A percentile compares a stretch with the other conserved stretches of the same genome.
These are phyloP conservation scores for Acipenser ruthenus DNA, from an alignment of 2,797 vertebrate genomes.

Conservation along the genomic window DNA sequence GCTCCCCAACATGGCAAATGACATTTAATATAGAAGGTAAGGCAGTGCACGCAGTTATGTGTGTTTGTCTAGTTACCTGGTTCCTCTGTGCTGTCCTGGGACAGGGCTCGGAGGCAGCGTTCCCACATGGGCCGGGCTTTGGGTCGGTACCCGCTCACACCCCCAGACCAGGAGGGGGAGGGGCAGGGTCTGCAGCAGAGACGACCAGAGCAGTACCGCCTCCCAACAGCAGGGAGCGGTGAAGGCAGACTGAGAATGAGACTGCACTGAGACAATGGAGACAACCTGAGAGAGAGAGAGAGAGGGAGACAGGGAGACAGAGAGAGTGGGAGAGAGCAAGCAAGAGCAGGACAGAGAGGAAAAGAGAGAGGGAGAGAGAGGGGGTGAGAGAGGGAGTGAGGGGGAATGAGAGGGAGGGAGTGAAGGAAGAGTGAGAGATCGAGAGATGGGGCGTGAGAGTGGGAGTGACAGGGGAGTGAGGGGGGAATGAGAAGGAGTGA, in stretches of 20 bases:
- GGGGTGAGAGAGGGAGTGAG: neutral
- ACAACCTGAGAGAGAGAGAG: constrained; percentile 46
- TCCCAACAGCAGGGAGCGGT: constrained; percentile 68
- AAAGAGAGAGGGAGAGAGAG: neutral
- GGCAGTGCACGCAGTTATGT: neutral
- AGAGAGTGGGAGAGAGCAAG: neutral
- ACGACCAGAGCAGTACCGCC: constrained; percentile 67
- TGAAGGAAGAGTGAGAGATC: too few species aligned
- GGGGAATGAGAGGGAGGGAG: too few species aligned
- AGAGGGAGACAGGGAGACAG: neutral
- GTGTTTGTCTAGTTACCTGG: constrained; percentile 43
- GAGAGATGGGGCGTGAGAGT: too few species aligned
- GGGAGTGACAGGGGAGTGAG: too few species aligned
- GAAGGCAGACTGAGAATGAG: constrained; percentile 32
- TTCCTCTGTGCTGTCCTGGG: constrained; percentile 56
- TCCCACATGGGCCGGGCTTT: constrained; percentile 67
- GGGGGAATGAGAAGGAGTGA: too few species aligned
- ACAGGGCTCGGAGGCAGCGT: constrained; percentile 67
- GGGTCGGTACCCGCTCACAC: constrained; percentile 63
- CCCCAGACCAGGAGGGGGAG: constrained; percentile 71
- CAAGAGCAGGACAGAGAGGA: neutral
- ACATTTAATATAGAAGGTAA: too few species aligned
- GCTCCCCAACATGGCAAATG: too few species aligned
- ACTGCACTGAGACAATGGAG: constrained; percentile 67
- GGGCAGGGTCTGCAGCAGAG: constrained; percentile 66